Evolutionary conservation across 2,113 vertebrate genomes (phyloP).

Genomic region (Choloepus hoffmanni): DNA sequence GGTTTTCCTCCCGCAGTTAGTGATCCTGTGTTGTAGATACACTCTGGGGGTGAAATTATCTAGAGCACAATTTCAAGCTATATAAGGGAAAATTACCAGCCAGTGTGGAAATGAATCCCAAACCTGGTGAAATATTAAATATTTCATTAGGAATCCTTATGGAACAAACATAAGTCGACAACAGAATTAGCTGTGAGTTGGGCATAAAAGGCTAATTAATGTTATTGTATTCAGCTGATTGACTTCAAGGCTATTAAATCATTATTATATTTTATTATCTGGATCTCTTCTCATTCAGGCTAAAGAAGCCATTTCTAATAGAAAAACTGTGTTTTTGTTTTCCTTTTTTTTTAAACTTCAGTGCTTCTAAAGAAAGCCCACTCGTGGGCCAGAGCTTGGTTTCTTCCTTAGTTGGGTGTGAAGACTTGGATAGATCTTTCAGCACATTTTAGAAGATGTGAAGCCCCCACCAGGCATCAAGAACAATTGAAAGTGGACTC

Average conservation of each 20-base stretch:
- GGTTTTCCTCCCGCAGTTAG: conserved; percentile 88
- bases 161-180: conserved; percentile 87
- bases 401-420: background rate
- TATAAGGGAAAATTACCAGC: conserved; percentile 87
- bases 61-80: conserved; percentile 85
- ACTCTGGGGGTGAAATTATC: conserved; percentile 85
- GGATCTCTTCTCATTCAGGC: conserved; percentile 78
- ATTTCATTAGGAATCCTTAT: conserved; percentile 85
- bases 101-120: conserved; percentile 82
- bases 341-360: background rate
- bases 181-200: conserved; percentile 86
- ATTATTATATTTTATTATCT: conserved; percentile 83
- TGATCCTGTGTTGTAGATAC: conserved; percentile 91
- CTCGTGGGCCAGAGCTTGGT: background rate
- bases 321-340: conserved; percentile 70
- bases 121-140: conserved; percentile 84
- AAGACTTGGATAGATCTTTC: background rate
- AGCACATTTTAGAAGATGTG: background rate
- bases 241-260: conserved; percentile 86
- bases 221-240: conserved; percentile 86
- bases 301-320: conserved; percentile 81
- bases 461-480: background rate
- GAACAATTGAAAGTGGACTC: background rate
- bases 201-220: conserved; percentile 87
- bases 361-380: background rate